Base-by-base conservation (phyloP, 37 sponge, comb jelly and placozoan species). In the Cladorhizidae sp. region DNA sequence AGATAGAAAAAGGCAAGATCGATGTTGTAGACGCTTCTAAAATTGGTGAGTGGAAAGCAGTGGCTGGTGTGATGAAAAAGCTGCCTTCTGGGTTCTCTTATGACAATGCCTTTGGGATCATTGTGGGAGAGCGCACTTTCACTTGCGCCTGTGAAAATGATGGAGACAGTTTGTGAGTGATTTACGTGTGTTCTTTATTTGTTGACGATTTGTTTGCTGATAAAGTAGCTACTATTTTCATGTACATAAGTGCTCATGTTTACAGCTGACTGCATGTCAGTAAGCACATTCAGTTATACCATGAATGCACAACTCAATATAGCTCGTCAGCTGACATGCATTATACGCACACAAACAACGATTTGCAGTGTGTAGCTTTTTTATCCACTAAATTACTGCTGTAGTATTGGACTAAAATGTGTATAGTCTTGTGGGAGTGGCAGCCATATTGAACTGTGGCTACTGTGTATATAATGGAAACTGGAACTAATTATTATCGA, bases 1-100 rank as follows among this genome's bases (percentile, higher is more conserved):
- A 72, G 55, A 7, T 38, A 17, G 89, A 88, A 70, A 88, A 88
- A 43, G 89, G 83, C 23, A 80, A 70, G 43, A 83, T 83, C 29
- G 83, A 88, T 50, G 42, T 83, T 7, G 45, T 88, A 32, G 67
- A 88, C 31, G 82, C 87, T 25, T 8, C 36, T 6, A 86, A 26
- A 37, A 37, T 78, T 18, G 72, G 62, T 18, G 28, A 51, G 54
- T 76, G 58, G 67, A 18, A 40, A 17, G 76, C 69, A 40, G 70
- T 62, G 25, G 18, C 52, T 17, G 58, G 56, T 18, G 83, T 58
- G 21, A 70, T 65, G 11, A 59, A 74, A 26, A 75, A 76, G 40
- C 71, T 76, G 2, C 75, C 76, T 1, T 40, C 31, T 28, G 51
- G 69, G 8, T 21, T 67, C 41, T 35, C 57, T 12, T 12, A 29